Percentiles rank a stretch among this genome's conserved stretches.
Conservation (phyloP, 1,140 invertebrate species). For the Batillaria attramentaria region DNA sequence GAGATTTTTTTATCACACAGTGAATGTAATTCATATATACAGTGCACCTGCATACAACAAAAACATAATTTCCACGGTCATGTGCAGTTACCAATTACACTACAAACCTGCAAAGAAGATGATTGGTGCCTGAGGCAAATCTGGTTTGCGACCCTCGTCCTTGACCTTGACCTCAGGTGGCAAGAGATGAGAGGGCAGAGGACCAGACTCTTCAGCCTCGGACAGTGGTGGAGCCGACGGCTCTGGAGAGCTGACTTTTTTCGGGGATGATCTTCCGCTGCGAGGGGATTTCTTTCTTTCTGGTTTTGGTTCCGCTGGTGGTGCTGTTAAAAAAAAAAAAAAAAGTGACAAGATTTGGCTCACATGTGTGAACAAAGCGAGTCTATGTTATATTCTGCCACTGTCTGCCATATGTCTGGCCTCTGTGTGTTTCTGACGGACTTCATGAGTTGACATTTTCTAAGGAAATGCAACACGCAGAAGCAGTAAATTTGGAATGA, state of each 20-base stretch:
- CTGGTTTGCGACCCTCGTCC: slow-evolving; percentile 60
- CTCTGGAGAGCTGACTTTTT: not conserved
- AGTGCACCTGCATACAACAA: too few species aligned
- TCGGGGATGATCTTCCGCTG: not conserved
- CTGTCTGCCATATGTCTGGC: too few species aligned
- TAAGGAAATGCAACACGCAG: too few species aligned
- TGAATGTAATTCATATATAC: too few species aligned
- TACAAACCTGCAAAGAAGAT: slow-evolving; percentile 62
- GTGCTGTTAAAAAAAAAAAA: slow-evolving; percentile 27
- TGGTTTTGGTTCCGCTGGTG: slow-evolving; percentile 27
- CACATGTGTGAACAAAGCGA: too few species aligned
- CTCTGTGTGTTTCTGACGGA: not conserved
- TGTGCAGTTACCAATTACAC: too few species aligned
- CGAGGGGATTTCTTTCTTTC: not conserved
- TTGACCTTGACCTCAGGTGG: slow-evolving; percentile 53
- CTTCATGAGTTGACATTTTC: too few species aligned
- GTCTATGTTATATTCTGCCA: too few species aligned
- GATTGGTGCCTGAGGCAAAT: slow-evolving; percentile 56
- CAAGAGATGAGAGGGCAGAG: slow-evolving; percentile 9
- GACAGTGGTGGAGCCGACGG: slow-evolving; percentile 10
- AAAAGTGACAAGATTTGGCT: too few species aligned
- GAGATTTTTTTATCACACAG: not conserved
- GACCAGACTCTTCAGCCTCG: not conserved
- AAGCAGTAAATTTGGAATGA: too few species aligned
- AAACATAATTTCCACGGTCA: too few species aligned